A percentile compares a stretch with the other conserved stretches of the same genome.
Evolutionary conservation across 2,797 vertebrate species (phyloP).

Genomic region (Scomberomorus guttatus): DNA sequence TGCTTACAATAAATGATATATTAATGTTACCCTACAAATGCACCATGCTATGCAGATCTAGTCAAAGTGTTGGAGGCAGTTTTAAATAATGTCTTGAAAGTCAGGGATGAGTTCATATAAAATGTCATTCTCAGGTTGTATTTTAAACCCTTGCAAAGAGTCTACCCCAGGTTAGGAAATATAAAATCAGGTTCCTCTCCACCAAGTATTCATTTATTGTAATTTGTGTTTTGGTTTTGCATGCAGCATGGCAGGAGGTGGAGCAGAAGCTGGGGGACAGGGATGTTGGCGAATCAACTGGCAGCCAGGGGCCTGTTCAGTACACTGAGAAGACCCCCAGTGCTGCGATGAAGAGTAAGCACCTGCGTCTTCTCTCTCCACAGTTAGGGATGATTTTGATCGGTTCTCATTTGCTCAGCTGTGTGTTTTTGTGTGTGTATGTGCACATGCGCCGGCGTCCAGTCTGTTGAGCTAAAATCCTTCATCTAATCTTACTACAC

Average conservation of each 20-base stretch:
- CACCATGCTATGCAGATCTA: neutral
- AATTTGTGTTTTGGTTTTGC: constrained; percentile 12
- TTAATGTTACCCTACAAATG: neutral
- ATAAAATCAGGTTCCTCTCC: neutral
- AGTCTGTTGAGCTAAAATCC: too few species aligned
- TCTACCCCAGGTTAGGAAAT: neutral
- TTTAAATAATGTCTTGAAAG: neutral
- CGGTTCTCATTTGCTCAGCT: neutral
- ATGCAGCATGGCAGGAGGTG: constrained; percentile 95
- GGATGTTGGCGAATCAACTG: constrained; percentile 39
- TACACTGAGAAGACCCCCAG: constrained; percentile 92
- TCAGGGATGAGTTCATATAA: neutral
- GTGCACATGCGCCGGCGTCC: too few species aligned
- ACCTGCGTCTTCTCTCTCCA: neutral
- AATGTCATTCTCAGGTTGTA: neutral
- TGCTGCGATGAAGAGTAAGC: constrained; percentile 90
- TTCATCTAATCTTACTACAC: neutral
- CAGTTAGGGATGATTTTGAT: too few species aligned
- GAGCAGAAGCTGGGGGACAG: constrained; percentile 89
- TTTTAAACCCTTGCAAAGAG: neutral
- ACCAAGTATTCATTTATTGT: neutral
- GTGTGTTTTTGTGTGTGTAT: neutral
- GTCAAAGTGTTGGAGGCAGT: too few species aligned
- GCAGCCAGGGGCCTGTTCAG: constrained; percentile 86
- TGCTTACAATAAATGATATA: neutral